Percentiles rank a stretch among this genome's conserved stretches.
Evolutionary conservation across 1,140 invertebrate species (phyloP).

Genomic region (Aphidius gifuensis): DNA sequence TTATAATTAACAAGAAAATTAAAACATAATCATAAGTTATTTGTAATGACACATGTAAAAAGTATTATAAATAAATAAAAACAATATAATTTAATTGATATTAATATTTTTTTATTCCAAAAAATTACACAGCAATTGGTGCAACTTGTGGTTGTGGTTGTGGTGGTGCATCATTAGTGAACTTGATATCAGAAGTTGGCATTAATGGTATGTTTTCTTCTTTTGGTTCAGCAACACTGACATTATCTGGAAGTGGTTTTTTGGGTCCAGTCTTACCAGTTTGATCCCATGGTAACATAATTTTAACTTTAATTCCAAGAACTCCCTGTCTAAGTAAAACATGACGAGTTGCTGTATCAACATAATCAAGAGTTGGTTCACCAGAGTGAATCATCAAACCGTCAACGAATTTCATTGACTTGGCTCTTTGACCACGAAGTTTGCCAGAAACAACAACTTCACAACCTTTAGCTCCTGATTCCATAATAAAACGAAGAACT

Average conservation of each 20-base stretch:
- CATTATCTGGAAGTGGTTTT: slow-evolving; percentile 94
- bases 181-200: slow-evolving; percentile 65
- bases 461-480: slow-evolving; percentile 93
- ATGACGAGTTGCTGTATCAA: slow-evolving; percentile 95
- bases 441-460: slow-evolving; percentile 99
- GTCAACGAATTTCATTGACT: slow-evolving; percentile 99
- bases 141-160: slow-evolving; percentile 39
- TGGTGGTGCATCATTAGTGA: too few species aligned
- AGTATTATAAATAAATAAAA: too few species aligned
- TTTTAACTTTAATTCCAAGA: slow-evolving; percentile 94
- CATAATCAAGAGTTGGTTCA: slow-evolving; percentile 97
- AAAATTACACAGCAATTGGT: slow-evolving; percentile 18
- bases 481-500: slow-evolving; percentile 99
- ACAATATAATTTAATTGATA: too few species aligned
- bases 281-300: slow-evolving; percentile 98
- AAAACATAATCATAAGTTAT: too few species aligned
- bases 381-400: slow-evolving; percentile 99
- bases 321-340: slow-evolving; percentile 93
- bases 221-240: slow-evolving; percentile 93
- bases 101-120: slow-evolving; percentile 17
- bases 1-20: too few species aligned
- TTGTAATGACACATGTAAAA: too few species aligned
- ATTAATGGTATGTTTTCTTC: slow-evolving; percentile 67
- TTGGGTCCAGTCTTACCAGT: slow-evolving; percentile 97
- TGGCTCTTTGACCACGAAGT: slow-evolving; percentile 96